Base-by-base conservation (phyloP, 1,140 invertebrate species). In the Nymphalis io region DNA sequence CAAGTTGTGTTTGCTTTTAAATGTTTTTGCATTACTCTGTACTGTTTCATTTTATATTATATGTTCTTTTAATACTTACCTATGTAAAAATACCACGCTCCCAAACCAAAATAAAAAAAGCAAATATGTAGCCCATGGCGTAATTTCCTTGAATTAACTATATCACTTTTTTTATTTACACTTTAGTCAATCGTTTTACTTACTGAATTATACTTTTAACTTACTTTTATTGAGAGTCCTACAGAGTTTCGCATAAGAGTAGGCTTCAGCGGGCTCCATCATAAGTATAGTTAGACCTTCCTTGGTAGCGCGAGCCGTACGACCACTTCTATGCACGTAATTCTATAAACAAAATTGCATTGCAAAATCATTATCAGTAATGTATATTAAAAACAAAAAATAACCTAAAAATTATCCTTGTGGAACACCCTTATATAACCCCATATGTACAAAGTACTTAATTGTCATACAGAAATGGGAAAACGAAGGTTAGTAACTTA, bases 241-340 rank as follows among this genome's bases (percentile, higher is more conserved):
- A 72, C 97, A 96, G 3, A 99, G 92, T 83, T 96, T 97, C 0
- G 94, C 92, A 81, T 99, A 99, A 59, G 94, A 93, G 46, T 93
- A 93, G 3, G 96, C 93, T 87, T 99, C 98, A 3, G 94, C 93
- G 0, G 98, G 96, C 77, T 98, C 97, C 89, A 99, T 96, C 60
- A 99, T 93, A 70, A 99, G 93, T 10, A 99, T 94, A 27, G 98
- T 98, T 11, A 99, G 94, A 11, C 99, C 99, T 87, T 97, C 95
- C 71, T 96, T 95, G 61, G 93, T 94, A 11, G 97, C 98, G 68
- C 99, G 93, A 0, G 98, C 99, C 10, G 99, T 99, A 68, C 99
- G 93, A 0, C 99, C 99, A 92, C 98, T 99, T 61, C 99, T 93
- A 90, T 99, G 99, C 0, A 99, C 95, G 88, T 99, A 99, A 86